Base-by-base conservation (phyloP, 2,888 invertebrate genomes). In the Drosophila niveifrons region DNA sequence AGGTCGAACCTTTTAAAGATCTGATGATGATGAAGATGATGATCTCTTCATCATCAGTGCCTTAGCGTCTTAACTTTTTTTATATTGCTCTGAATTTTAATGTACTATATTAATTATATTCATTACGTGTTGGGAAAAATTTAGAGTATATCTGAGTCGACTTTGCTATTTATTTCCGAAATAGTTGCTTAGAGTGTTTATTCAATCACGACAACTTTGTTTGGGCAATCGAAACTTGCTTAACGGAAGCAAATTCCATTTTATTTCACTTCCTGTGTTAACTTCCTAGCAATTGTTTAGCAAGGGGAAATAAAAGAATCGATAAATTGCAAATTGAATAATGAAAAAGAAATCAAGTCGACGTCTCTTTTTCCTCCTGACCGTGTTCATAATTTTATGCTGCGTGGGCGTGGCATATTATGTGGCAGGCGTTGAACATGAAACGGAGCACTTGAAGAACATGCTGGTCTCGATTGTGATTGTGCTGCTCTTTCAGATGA, bases 371-470 rank as follows among this genome's bases (percentile, higher is more conserved):
- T 63, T 68, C 28, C 0, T 11, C 1, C 4, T 74, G 10, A 58
- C 65, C 6, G 15, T 34, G 0, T 0, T 3, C 2, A 46, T 78
- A 0, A 50, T 75, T 4, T 15, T 31, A 1, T 15, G 11, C 10
- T 66, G 66, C 18, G 8, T 53, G 15, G 6, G 0, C 1, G 0
- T 48, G 3, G 13, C 62, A 15, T 31, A 55, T 9, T 6, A 11
- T 0, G 34, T 10, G 47, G 59, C 69, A n/a, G 76, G 76, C 8
- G 17, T 63, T 11, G 31, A 73, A 0, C 74, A 78, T 10, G 76
- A 76, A 44, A 10, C 36, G n/a, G 53, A 34, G 3, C 62, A 63
- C 11, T 36, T 44, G 2, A 76, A 76, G 9, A 68, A 63, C 44
- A 57, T 78, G 0, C 2, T 76, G 0, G 13, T 76, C 1, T 17